Evolutionary conservation across 37 sponge, comb jelly and placozoan genomes (phyloP).

Genomic region (Petrosia ficiformis): DNA sequence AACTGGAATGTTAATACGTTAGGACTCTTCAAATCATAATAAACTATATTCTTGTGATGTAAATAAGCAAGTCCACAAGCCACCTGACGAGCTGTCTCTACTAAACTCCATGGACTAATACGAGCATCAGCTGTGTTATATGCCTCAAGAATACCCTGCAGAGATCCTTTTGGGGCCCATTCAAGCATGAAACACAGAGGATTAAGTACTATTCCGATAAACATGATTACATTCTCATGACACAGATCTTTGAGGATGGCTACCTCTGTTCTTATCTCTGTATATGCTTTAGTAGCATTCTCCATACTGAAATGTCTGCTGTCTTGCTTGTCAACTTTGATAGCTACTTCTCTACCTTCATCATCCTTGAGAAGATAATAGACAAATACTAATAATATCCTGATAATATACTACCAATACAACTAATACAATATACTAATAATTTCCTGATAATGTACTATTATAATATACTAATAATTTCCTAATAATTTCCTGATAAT

Average conservation of each 20-base stretch:
- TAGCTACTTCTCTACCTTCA: conserved; percentile 76
- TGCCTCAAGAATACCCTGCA: conserved; percentile 47
- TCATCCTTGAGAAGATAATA: conserved; percentile 40
- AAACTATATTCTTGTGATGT: conserved; percentile 69
- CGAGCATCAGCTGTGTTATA: conserved; percentile 61
- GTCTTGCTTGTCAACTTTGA: conserved; percentile 67
- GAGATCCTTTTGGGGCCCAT: conserved; percentile 79
- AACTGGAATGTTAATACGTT: conserved; percentile 87
- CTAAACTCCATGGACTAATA: conserved; percentile 61
- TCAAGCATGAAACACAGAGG: conserved; percentile 86
- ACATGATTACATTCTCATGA: conserved; percentile 73
- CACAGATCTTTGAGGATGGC: conserved; percentile 60
- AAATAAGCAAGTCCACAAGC: conserved; percentile 79
- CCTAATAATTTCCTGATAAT: no score
- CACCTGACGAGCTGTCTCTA: conserved; percentile 66
- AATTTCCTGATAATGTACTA: no score
- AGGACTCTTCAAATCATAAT: conserved; percentile 88
- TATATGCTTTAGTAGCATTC: conserved; percentile 45
- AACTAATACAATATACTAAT: no score
- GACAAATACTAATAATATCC: neutral
- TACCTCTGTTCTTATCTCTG: conserved; percentile 68
- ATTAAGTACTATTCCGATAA: conserved; percentile 69
- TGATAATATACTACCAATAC: no score
- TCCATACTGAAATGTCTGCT: conserved; percentile 20
- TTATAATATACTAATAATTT: no score